phyloP scores from a whole-genome alignment of 2,113 vertebrate species.

The rat (Rattus norvegicus) region GRCr8 NC_086039.1:63287501-63288000 shows the following conservation, averaged over 20 bases:
- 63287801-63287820: not conserved
- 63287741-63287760: not conserved
- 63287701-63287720: not conserved
- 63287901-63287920: not conserved
- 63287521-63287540: constrained; percentile 92
- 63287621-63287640: constrained; percentile 95
- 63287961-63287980: not conserved
- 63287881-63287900: not conserved
- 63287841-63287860: not conserved
- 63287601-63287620: constrained; percentile 95
- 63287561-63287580: constrained; percentile 92
- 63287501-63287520: constrained; percentile 94
- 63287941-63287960: not conserved
- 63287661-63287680: constrained; percentile 95
- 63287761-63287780: no score
- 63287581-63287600: constrained; percentile 91
- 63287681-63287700: not conserved
- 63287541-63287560: constrained; percentile 91
- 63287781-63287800: no score
- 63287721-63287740: not conserved
- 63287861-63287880: not conserved
- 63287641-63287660: constrained; percentile 98
- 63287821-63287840: not conserved
- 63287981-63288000: not conserved
- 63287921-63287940: not conserved